These are phyloP conservation scores for Tragelaphus eurycerus DNA, from an alignment of 2,797 vertebrate genomes.

Conservation along the genomic window DNA sequence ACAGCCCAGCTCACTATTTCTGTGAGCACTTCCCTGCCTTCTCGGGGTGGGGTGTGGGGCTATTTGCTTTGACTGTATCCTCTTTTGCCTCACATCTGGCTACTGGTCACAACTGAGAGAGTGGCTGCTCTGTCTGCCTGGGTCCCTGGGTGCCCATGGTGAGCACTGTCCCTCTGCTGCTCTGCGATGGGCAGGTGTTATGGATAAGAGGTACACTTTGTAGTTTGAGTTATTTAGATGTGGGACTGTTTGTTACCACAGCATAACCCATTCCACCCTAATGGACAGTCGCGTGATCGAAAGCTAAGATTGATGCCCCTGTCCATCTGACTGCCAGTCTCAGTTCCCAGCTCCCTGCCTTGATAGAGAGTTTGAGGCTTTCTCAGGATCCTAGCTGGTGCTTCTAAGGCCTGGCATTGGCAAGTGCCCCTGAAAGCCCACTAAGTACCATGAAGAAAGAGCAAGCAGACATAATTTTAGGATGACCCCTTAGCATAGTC, in stretches of 20 bases:
- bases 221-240: fast-evolving
- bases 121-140: background rate
- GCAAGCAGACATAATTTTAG: background rate
- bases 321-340: background rate
- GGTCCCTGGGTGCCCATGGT: background rate
- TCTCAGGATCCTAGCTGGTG: background rate
- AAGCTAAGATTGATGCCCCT: background rate
- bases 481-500: fast-evolving
- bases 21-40: background rate
- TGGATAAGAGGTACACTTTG: background rate
- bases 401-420: background rate
- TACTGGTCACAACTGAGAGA: background rate
- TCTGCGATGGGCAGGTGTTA: background rate
- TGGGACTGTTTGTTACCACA: background rate
- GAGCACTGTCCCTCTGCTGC: too few species aligned
- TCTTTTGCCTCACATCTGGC: background rate
- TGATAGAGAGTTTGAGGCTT: background rate
- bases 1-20: background rate
- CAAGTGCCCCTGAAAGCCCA: background rate
- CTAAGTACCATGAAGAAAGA: background rate
- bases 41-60: fast-evolving
- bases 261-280: background rate
- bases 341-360: background rate
- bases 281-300: fast-evolving
- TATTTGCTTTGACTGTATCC: fast-evolving